phyloP scores from a whole-genome alignment of 2,888 invertebrate species.

The Opisthograptis luteolata region DNA sequence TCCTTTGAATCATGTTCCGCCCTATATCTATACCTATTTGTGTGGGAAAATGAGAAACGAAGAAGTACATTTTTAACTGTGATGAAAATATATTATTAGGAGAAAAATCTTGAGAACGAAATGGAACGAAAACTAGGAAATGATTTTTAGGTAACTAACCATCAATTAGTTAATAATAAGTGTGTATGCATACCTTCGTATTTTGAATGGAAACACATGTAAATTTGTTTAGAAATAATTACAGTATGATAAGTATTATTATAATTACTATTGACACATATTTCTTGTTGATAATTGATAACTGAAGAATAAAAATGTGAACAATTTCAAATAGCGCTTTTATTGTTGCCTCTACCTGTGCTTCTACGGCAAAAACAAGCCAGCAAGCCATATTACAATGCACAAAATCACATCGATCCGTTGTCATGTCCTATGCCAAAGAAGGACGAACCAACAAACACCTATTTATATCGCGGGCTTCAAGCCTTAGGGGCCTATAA shows the following conservation, averaged over 20 bases:
- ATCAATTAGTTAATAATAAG: slow-evolving; percentile 45
- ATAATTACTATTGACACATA: slow-evolving; percentile 72
- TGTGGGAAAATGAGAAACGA: slow-evolving; percentile 54
- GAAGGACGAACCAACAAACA: too few relatives aligned
- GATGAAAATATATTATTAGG: slow-evolving; percentile 75
- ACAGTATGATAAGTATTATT: slow-evolving; percentile 77
- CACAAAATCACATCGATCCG: too few relatives aligned
- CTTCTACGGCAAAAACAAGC: not conserved
- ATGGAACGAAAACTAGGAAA: slow-evolving; percentile 55
- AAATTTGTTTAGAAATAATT: slow-evolving; percentile 75
- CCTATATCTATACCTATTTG: slow-evolving; percentile 26
- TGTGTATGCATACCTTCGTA: slow-evolving; percentile 46
- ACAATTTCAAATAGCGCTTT: slow-evolving; percentile 43
- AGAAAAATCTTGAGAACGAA: slow-evolving; percentile 61
- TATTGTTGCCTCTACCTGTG: slow-evolving; percentile 19
- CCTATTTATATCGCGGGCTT: too few relatives aligned
- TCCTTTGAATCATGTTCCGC: slow-evolving; percentile 36
- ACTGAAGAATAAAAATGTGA: slow-evolving; percentile 73
- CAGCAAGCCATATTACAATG: too few relatives aligned
- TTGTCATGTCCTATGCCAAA: too few relatives aligned
- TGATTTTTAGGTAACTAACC: slow-evolving; percentile 58
- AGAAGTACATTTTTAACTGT: slow-evolving; percentile 81
- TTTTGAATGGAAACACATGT: slow-evolving; percentile 66
- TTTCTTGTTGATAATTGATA: slow-evolving; percentile 72
- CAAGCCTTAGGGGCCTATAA: too few relatives aligned